A percentile compares a stretch with the other conserved stretches of the same genome.
Evolutionary conservation across 2,888 invertebrate species (phyloP).

Genomic region (Mimachlamys varia): DNA sequence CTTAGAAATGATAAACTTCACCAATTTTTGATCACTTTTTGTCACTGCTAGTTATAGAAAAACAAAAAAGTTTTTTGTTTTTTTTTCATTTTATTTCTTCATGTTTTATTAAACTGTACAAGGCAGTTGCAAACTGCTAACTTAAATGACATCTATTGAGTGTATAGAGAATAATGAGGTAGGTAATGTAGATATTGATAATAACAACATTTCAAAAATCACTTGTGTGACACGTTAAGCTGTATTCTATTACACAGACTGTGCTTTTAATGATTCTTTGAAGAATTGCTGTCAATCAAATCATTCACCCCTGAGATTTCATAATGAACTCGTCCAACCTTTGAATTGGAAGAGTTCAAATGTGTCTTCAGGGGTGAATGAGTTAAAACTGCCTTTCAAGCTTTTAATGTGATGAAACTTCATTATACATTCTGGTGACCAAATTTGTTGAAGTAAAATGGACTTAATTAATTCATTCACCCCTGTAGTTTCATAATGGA

Average conservation of each 20-base stretch:
- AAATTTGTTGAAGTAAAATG: no score
- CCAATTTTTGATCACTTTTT: background rate
- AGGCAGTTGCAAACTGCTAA: background rate
- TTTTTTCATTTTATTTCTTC: background rate
- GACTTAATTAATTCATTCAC: no score
- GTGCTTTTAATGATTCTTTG: background rate
- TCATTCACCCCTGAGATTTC: no score
- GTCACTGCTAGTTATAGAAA: background rate
- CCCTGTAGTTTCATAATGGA: no score
- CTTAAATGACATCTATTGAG: background rate
- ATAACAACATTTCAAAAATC: background rate
- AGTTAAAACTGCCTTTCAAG: no score
- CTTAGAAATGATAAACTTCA: background rate
- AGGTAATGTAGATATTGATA: background rate
- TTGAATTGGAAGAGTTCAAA: no score
- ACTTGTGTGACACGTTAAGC: no score
- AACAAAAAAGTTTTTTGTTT: no score
- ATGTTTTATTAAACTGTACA: background rate
- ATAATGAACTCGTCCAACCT: no score
- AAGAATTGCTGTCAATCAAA: background rate
- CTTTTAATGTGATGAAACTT: no score
- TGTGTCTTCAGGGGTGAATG: no score
- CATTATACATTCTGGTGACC: no score
- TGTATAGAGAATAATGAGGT: background rate
- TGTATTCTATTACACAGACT: background rate